Base-by-base conservation (phyloP, 2,113 vertebrate genomes). In the Hystrix cristata region DNA sequence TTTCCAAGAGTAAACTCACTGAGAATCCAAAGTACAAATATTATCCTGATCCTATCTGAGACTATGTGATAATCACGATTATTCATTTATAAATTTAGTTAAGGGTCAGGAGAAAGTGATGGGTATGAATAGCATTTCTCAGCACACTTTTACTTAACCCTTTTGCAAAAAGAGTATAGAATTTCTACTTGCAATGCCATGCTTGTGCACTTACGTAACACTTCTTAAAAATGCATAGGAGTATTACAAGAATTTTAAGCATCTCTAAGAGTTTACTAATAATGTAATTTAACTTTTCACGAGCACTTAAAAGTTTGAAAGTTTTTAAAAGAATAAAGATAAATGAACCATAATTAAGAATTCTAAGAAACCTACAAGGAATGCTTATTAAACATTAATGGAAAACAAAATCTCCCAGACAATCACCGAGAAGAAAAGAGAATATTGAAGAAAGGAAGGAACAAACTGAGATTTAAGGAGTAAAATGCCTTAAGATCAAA, bases 391-490 rank as follows among this genome's bases (percentile, higher is more conserved):
- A 80, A 69, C 34, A 53, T 53, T 51, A 74, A 93, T 74, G 34
- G 67, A 48, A 23, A 86, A 53, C 79, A 65, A 97, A 96, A 90
- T 72, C 57, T 38, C 25, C 60, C 71, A 16, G 59, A 76, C 51
- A 57, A 55, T 48, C 15, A 88, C 79, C 31, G 82, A 76, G 76
- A 89, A 86, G 21, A 87, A 79, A 2, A 31, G 27, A 74, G 11
- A 97, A 60, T 71, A 91, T 0, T 55, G 38, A 93, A 90, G 29
- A 83, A 96, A 96, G 19, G 9, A 64, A 80, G 91, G 3, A 91
- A 83, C 15, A 80, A 87, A 51, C 19, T 25, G 43, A 89, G 46
- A 86, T 93, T 81, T 91, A 65, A 95, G 69, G 60, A 90, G 29
- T 84, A 19, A 86, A 89, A 82, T 64, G 21, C 25, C 29, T 57